A percentile compares a stretch with the other conserved stretches of the same genome.
Conservation (phyloP, 2,113 vertebrate species). For the Lichenostomus cassidix region DNA sequence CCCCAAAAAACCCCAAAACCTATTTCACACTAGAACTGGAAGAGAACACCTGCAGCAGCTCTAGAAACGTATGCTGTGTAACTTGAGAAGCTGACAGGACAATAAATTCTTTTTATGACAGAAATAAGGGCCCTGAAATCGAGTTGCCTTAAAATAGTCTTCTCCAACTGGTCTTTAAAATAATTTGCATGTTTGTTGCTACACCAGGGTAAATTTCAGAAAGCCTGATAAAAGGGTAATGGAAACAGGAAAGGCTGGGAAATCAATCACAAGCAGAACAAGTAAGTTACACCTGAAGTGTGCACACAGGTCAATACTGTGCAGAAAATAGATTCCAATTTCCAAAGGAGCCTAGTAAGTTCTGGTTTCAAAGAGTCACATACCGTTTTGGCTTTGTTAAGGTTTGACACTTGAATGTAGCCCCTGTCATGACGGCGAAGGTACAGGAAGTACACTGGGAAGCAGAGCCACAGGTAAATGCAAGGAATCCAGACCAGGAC, state of each 20-base stretch:
- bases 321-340: neutral
- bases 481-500: slow-evolving; percentile 91
- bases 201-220: neutral
- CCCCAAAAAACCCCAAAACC: neutral
- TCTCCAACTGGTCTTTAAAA: neutral
- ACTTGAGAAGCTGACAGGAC: neutral
- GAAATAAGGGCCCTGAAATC: neutral
- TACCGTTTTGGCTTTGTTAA: slow-evolving; percentile 95
- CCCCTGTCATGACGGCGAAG: slow-evolving; percentile 81
- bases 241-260: neutral
- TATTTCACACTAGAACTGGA: neutral
- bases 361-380: neutral
- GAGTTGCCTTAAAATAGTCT: neutral
- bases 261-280: neutral
- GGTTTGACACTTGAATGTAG: slow-evolving; percentile 91
- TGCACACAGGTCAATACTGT: neutral
- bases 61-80: neutral
- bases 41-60: neutral
- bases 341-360: accelerated
- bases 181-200: neutral
- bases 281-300: neutral
- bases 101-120: neutral
- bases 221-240: neutral
- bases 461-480: slow-evolving; percentile 86
- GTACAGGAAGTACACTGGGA: slow-evolving; percentile 85